Percentiles rank a stretch among this genome's conserved stretches.
Evolutionary conservation across 2,888 invertebrate species (phyloP).

Genomic region (Argyresthia goedartella): DNA sequence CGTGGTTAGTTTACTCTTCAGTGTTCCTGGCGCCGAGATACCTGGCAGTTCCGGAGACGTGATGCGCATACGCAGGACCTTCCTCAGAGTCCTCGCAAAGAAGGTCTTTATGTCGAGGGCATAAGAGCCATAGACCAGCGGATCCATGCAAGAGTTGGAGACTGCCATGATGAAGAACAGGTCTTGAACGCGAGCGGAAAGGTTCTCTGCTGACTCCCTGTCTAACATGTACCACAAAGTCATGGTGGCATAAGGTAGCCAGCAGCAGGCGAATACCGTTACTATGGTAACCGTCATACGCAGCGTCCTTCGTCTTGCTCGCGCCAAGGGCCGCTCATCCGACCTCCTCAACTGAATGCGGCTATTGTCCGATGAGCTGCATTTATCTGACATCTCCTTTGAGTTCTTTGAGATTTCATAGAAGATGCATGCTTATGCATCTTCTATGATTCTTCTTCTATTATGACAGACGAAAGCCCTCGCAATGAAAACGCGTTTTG

Average conservation of each 20-base stretch:
- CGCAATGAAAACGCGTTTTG: too few relatives aligned
- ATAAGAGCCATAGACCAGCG: constrained; percentile 82
- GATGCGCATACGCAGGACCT: constrained; percentile 37
- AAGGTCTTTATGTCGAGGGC: constrained; percentile 58
- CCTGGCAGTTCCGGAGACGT: constrained; percentile 28
- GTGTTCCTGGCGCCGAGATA: constrained; percentile 9
- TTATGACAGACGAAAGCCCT: too few relatives aligned
- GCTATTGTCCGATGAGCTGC: constrained; percentile 42
- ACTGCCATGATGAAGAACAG: constrained; percentile 84
- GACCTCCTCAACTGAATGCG: constrained; percentile 73
- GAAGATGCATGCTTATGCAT: constrained; percentile 81
- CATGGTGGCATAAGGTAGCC: constrained; percentile 84
- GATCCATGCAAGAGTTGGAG: constrained; percentile 85
- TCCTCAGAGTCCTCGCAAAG: constrained; percentile 31
- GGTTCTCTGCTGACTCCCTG: constrained; percentile 73
- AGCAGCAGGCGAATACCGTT: constrained; percentile 80
- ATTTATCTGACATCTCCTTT: constrained; percentile 69
- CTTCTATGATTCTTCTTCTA: too few relatives aligned
- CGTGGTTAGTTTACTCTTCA: neutral
- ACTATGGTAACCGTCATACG: constrained; percentile 85
- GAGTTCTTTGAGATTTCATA: constrained; percentile 80
- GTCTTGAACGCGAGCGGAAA: constrained; percentile 76
- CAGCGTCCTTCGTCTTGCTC: constrained; percentile 77
- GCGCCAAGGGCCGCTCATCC: constrained; percentile 76
- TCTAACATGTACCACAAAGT: constrained; percentile 83